phyloP scores from a whole-genome alignment of 2,797 vertebrate species.

The Anniella stebbinsi region DNA sequence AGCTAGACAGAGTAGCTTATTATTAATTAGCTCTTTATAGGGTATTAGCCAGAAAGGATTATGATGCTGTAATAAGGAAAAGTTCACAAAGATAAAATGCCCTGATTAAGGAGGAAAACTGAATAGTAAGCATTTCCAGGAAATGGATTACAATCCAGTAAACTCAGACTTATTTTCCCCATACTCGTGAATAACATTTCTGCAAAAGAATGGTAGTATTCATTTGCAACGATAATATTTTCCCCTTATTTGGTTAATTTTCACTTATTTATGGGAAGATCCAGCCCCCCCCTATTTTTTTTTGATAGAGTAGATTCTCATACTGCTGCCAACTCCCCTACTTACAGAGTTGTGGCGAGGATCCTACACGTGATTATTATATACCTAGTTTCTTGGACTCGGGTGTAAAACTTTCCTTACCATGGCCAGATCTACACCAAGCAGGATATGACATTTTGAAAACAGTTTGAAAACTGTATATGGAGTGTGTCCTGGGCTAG shows the following conservation, averaged over 20 bases:
- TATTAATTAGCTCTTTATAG: slow-evolving; percentile 80
- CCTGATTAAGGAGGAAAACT: slow-evolving; percentile 76
- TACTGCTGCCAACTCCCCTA: neutral
- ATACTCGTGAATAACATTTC: slow-evolving; percentile 64
- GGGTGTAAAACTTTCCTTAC: neutral
- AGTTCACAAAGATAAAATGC: slow-evolving; percentile 74
- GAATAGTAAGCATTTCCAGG: slow-evolving; percentile 76
- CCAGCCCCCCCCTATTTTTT: neutral
- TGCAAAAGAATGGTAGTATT: slow-evolving; percentile 65
- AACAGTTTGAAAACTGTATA: too few relatives aligned
- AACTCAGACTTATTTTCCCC: slow-evolving; percentile 69
- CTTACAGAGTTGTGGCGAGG: too few relatives aligned
- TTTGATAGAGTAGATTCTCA: neutral
- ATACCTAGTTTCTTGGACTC: neutral
- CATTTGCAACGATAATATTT: slow-evolving; percentile 71
- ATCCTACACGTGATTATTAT: neutral
- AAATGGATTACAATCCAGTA: slow-evolving; percentile 74
- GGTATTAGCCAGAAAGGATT: slow-evolving; percentile 76
- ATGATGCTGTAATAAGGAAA: slow-evolving; percentile 66
- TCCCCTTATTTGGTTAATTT: slow-evolving; percentile 61
- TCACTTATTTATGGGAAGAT: slow-evolving; percentile 20
- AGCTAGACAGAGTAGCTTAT: slow-evolving; percentile 62
- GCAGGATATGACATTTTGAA: too few relatives aligned
- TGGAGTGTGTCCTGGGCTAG: too few relatives aligned
- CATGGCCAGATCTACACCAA: too few relatives aligned